Evolutionary conservation across 2,888 invertebrate genomes (phyloP).

Genomic region (Linnaemya vulpina): DNA sequence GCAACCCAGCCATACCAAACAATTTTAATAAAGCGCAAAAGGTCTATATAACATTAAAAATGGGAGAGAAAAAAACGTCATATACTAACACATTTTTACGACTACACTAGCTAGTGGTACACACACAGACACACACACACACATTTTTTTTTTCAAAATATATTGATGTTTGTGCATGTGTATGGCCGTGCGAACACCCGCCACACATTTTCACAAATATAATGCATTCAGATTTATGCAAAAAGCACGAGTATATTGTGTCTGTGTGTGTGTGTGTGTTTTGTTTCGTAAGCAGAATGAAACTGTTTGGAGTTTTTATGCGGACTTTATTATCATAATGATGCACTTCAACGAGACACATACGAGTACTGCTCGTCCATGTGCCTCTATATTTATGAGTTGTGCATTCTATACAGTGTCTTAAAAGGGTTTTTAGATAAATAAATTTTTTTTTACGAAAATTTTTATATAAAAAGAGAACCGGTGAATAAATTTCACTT

Average conservation of each 20-base stretch:
- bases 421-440: neutral
- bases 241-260: slow-evolving; percentile 34
- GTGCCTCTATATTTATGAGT: neutral
- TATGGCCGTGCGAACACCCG: neutral
- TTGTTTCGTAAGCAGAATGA: slow-evolving; percentile 19
- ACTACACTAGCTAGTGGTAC: neutral
- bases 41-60: slow-evolving; percentile 47
- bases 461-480: neutral
- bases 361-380: slow-evolving; percentile 61
- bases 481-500: no score
- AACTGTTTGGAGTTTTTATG: slow-evolving; percentile 65
- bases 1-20: slow-evolving; percentile 28
- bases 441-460: neutral
- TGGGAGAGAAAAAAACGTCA: slow-evolving; percentile 18
- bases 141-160: no score
- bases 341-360: slow-evolving; percentile 65
- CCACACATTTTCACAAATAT: neutral
- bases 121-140: neutral
- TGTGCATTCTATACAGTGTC: neutral
- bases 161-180: neutral
- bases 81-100: slow-evolving; percentile 24
- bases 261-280: slow-evolving; percentile 61
- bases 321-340: slow-evolving; percentile 71
- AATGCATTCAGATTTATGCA: slow-evolving; percentile 43
- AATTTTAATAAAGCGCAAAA: slow-evolving; percentile 60